A percentile compares a stretch with the other conserved stretches of the same genome.
Evolutionary conservation across 2,797 vertebrate genomes (phyloP).

Genomic region (Poecilia gillii): DNA sequence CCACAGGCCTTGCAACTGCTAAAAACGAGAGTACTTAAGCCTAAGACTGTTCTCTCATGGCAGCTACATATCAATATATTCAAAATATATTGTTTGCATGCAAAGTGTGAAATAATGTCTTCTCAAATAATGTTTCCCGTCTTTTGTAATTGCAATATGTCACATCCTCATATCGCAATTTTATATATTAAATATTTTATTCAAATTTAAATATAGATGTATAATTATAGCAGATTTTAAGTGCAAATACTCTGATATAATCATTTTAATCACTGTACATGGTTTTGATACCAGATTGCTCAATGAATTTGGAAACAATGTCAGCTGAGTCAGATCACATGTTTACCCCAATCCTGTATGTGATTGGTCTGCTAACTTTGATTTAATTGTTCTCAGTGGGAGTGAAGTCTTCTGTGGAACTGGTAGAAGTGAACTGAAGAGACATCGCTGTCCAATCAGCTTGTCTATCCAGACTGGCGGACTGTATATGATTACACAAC

Average conservation of each 20-base stretch:
- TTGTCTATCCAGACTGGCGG: neutral
- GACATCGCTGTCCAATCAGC: neutral
- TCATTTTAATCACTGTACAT: neutral
- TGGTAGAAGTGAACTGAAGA: neutral
- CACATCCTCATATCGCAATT: neutral
- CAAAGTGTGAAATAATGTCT: neutral
- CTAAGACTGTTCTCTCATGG: neutral
- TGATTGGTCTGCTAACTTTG: neutral
- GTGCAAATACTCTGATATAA: neutral
- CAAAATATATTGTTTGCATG: neutral
- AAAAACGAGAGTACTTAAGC: neutral
- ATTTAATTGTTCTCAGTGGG: neutral
- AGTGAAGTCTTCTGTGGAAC: neutral
- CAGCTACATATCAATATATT: neutral
- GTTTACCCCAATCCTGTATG: neutral
- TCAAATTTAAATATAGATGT: neutral
- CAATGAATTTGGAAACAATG: constrained; percentile 1
- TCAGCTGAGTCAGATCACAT: neutral
- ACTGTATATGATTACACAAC: neutral
- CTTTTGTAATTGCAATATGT: neutral
- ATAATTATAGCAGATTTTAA: neutral
- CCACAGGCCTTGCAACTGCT: neutral
- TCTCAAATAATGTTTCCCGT: neutral
- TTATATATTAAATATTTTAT: neutral
- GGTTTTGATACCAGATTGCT: neutral